Evolutionary conservation across 2,888 invertebrate genomes (phyloP).

Genomic region (Pecten maximus): DNA sequence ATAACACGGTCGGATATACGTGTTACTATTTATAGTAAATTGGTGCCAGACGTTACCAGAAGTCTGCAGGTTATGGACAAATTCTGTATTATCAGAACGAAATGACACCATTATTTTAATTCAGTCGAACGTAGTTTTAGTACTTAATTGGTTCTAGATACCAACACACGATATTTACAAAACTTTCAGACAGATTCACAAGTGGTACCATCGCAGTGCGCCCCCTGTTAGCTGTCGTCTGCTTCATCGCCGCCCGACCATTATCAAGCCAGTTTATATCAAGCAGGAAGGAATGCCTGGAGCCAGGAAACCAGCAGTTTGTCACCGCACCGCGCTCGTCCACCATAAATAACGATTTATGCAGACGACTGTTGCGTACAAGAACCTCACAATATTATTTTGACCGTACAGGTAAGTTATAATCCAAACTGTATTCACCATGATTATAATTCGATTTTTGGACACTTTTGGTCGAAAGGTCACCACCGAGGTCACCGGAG

Average conservation of each 20-base stretch:
- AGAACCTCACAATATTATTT: background rate
- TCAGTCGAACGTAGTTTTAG: background rate
- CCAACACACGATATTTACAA: background rate
- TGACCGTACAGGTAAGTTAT: constrained; percentile 7
- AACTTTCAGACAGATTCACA: constrained; percentile 17
- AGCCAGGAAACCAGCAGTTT: constrained; percentile 15
- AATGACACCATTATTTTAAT: background rate
- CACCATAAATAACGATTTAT: constrained; percentile 35
- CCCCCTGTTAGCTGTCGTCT: constrained; percentile 31
- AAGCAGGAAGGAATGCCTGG: constrained; percentile 31
- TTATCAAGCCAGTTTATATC: constrained; percentile 17
- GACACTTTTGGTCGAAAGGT: constrained; percentile 20
- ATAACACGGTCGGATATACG: background rate
- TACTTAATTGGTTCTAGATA: background rate
- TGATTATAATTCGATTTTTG: background rate
- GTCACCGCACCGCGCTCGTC: background rate
- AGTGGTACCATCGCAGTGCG: constrained; percentile 19
- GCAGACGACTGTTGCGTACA: background rate
- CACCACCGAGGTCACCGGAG: background rate
- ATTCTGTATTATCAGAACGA: background rate
- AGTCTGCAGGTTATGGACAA: background rate
- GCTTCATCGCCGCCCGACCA: constrained; percentile 24
- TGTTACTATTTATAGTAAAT: constrained; percentile 6
- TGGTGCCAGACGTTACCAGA: constrained; percentile 13
- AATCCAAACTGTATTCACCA: background rate